phyloP scores from a whole-genome alignment of 2,888 invertebrate genomes.

The Spodoptera exigua region DNA sequence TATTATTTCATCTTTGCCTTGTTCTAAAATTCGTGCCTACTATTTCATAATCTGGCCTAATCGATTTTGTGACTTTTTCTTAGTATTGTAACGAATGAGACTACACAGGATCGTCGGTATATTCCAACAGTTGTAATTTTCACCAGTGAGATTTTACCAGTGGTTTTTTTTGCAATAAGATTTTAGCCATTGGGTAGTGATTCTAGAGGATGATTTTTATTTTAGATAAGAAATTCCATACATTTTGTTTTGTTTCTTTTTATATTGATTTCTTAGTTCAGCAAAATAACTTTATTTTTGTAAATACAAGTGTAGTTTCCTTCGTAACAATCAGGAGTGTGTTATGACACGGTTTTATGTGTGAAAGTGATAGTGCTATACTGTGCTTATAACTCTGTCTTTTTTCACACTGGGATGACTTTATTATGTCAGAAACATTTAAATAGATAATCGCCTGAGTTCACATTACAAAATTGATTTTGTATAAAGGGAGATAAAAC shows the following conservation, averaged over 20 bases:
- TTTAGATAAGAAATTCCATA: no score
- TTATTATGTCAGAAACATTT: no score
- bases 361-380: no score
- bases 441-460: no score
- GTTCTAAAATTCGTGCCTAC: conserved; percentile 66
- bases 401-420: no score
- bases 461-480: no score
- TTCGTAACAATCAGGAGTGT: conserved; percentile 31
- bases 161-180: not conserved
- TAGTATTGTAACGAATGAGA: conserved; percentile 55
- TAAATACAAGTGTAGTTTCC: conserved; percentile 17
- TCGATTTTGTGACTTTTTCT: conserved; percentile 48
- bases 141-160: not conserved
- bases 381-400: no score
- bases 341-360: no score
- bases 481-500: no score
- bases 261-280: no score
- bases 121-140: not conserved
- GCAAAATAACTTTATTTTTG: not conserved
- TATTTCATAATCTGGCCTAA: conserved; percentile 70
- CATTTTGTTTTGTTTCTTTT: no score
- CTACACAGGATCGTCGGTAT: conserved; percentile 12
- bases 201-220: no score
- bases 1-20: conserved; percentile 9
- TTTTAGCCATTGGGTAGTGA: not conserved